phyloP scores from a whole-genome alignment of 2,113 vertebrate species.

The Oreochromis spilurus region DNA sequence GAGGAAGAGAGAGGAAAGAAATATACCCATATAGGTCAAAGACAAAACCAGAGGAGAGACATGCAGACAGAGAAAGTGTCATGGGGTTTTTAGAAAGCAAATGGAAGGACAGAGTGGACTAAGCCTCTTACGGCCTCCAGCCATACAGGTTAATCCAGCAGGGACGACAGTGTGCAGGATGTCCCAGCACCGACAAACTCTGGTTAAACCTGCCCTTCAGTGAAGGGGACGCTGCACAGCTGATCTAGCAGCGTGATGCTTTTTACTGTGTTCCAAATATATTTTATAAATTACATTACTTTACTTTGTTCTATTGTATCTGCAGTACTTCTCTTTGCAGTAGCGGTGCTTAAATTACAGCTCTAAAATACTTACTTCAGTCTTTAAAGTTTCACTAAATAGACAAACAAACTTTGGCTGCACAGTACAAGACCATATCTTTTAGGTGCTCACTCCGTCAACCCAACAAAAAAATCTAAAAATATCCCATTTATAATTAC shows the following conservation, averaged over 20 bases:
- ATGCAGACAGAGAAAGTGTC: not conserved
- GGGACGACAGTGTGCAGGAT: not conserved
- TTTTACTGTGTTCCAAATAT: not conserved
- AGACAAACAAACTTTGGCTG: not conserved
- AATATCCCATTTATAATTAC: rapidly evolving
- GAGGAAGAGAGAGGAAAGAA: not conserved
- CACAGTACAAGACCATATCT: not conserved
- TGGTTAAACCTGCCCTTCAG: not conserved
- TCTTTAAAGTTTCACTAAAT: not conserved
- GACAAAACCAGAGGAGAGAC: not conserved
- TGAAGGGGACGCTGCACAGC: not conserved
- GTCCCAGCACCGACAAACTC: not conserved
- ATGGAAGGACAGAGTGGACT: not conserved
- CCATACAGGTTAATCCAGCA: constrained; percentile 51
- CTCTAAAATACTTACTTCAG: not conserved
- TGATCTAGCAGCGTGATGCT: not conserved
- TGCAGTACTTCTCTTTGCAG: not conserved
- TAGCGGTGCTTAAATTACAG: not conserved
- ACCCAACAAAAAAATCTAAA: not conserved
- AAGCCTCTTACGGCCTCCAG: constrained; percentile 55
- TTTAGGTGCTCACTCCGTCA: not conserved
- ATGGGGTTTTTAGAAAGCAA: not conserved
- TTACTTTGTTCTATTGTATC: not conserved
- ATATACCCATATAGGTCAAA: not conserved
- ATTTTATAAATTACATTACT: not conserved